phyloP scores from a whole-genome alignment of 2,113 vertebrate species.

The Nothoprocta pentlandii region DNA sequence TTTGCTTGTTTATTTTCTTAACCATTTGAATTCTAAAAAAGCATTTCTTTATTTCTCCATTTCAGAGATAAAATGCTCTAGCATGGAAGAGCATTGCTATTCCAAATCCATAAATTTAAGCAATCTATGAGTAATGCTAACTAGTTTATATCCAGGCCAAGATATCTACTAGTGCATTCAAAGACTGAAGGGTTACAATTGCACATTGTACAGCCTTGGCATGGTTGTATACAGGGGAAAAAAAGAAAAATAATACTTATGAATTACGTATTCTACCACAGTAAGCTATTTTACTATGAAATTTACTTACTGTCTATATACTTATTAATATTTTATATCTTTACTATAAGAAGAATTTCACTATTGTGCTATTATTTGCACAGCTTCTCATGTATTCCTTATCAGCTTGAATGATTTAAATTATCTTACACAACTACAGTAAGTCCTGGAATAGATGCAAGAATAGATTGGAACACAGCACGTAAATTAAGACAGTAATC shows the following conservation, averaged over 20 bases:
- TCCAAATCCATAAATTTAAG: background rate
- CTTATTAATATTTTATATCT: background rate
- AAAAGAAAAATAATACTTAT: background rate
- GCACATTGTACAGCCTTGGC: background rate
- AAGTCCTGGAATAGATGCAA: background rate
- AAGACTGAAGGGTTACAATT: background rate
- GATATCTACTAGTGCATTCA: background rate
- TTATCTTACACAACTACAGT: background rate
- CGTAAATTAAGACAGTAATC: background rate
- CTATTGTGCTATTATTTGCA: background rate
- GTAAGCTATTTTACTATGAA: background rate
- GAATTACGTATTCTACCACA: background rate
- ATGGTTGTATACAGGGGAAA: background rate
- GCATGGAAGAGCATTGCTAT: rapidly evolving
- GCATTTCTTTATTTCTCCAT: background rate
- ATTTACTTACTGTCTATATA: background rate
- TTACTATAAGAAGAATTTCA: background rate
- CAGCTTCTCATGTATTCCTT: background rate
- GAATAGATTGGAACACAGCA: background rate
- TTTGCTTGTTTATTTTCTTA: background rate
- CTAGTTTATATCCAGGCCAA: background rate
- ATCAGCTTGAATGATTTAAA: background rate
- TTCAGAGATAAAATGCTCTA: background rate
- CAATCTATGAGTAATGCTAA: background rate
- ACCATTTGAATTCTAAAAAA: background rate